Evolutionary conservation across 2,797 vertebrate species (phyloP).

Genomic region (Falco columbarius): DNA sequence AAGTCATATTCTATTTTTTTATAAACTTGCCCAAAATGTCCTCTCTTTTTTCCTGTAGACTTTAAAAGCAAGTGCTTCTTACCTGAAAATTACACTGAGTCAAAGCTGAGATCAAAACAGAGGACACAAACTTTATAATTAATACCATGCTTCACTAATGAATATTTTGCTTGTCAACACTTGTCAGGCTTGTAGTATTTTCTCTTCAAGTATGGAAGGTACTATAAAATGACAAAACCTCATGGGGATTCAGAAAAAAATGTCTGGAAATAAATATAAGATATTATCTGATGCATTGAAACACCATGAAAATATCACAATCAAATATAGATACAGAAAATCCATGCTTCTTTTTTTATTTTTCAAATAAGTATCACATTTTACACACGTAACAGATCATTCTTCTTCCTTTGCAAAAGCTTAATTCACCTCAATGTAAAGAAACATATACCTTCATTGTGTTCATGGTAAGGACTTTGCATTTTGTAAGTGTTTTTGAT

Average conservation of each 20-base stretch:
- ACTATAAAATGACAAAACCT: conserved; percentile 68
- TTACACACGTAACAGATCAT: background rate
- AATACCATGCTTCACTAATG: conserved; percentile 65
- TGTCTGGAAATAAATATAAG: conserved; percentile 50
- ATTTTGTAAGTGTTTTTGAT: background rate
- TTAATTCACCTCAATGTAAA: background rate
- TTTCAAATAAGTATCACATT: background rate
- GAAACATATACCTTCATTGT: background rate
- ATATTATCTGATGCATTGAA: conserved; percentile 28
- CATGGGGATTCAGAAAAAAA: conserved; percentile 44
- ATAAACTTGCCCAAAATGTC: conserved; percentile 52
- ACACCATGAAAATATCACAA: background rate
- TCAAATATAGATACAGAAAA: background rate
- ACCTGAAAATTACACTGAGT: conserved; percentile 68
- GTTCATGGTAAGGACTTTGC: background rate
- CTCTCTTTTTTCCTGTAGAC: background rate
- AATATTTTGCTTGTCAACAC: conserved; percentile 69
- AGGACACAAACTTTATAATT: conserved; percentile 55
- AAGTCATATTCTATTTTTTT: conserved; percentile 7
- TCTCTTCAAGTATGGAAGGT: conserved; percentile 54
- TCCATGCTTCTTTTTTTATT: background rate
- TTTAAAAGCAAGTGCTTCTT: conserved; percentile 53
- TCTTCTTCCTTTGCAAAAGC: background rate
- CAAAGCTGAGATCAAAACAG: conserved; percentile 55
- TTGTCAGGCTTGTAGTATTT: conserved; percentile 69